Conservation (phyloP, 1,140 invertebrate genomes). For the Neuroterus valhalla region DNA sequence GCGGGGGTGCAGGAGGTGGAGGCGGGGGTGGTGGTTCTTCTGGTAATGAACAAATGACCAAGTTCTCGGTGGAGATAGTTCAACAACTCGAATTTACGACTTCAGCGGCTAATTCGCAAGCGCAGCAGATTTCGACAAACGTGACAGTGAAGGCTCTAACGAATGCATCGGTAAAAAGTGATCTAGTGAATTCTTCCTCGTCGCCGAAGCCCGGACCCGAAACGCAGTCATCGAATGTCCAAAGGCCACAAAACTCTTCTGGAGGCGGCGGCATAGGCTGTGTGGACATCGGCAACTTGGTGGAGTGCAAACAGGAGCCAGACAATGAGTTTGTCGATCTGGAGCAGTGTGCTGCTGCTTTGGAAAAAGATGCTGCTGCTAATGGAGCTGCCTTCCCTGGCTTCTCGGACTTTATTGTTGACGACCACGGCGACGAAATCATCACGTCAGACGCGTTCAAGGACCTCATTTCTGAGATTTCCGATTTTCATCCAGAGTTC, state of each 20-base stretch:
- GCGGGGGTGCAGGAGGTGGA: conserved; percentile 64
- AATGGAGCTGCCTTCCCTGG: conserved; percentile 84
- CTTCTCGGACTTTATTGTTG: conserved; percentile 85
- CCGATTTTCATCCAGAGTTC: conserved; percentile 87
- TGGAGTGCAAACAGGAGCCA: conserved; percentile 91
- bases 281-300: conserved; percentile 77
- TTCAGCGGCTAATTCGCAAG: conserved; percentile 85
- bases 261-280: conserved; percentile 58
- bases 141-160: conserved; percentile 93
- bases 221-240: conserved; percentile 47
- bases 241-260: conserved; percentile 33
- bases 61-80: conserved; percentile 93
- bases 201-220: conserved; percentile 73
- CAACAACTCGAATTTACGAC: conserved; percentile 92
- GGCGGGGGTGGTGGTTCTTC: conserved; percentile 52
- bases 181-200: conserved; percentile 74
- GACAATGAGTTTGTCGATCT: conserved; percentile 89
- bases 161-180: conserved; percentile 88
- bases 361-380: conserved; percentile 86
- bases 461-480: conserved; percentile 91
- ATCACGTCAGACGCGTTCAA: conserved; percentile 89
- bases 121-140: conserved; percentile 93
- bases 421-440: conserved; percentile 88
- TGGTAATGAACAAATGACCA: conserved; percentile 81
- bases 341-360: conserved; percentile 85